Percentiles rank a stretch among this genome's conserved stretches.
Conservation (phyloP, 2,113 vertebrate genomes). For the Elaphurus davidianus region DNA sequence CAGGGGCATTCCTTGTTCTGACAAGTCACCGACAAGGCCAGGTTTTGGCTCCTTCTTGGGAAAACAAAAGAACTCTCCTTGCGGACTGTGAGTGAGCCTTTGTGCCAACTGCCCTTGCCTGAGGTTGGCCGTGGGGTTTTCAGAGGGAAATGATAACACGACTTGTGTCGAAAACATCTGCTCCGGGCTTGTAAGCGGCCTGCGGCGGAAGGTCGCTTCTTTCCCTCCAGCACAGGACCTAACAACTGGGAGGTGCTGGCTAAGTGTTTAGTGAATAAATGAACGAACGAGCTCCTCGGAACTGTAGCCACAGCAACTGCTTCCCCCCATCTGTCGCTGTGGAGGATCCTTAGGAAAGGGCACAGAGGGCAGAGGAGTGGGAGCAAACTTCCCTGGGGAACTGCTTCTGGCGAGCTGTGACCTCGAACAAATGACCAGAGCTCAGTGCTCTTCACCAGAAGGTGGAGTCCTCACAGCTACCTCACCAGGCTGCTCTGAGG, state of each 20-base stretch:
- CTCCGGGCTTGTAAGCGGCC: background rate
- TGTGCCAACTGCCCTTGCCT: background rate
- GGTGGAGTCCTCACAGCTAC: background rate
- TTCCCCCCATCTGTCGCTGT: background rate
- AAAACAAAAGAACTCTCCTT: background rate
- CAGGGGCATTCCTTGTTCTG: background rate
- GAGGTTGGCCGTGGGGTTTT: background rate
- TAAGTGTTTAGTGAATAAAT: background rate
- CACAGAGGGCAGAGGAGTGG: background rate
- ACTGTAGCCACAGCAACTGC: background rate
- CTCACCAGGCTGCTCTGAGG: background rate
- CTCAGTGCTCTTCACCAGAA: background rate
- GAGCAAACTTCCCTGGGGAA: background rate
- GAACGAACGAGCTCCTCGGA: background rate
- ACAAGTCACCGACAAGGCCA: background rate
- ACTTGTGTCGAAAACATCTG: background rate
- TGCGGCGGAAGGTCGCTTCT: background rate
- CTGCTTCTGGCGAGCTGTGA: background rate
- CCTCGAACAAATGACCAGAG: background rate
- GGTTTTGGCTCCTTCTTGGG: background rate
- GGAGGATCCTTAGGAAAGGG: background rate
- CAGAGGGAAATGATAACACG: background rate
- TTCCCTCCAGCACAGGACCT: background rate
- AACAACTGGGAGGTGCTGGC: background rate
- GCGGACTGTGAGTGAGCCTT: background rate